Conservation (phyloP, 2,888 invertebrate genomes). For the Dynastes grantii region DNA sequence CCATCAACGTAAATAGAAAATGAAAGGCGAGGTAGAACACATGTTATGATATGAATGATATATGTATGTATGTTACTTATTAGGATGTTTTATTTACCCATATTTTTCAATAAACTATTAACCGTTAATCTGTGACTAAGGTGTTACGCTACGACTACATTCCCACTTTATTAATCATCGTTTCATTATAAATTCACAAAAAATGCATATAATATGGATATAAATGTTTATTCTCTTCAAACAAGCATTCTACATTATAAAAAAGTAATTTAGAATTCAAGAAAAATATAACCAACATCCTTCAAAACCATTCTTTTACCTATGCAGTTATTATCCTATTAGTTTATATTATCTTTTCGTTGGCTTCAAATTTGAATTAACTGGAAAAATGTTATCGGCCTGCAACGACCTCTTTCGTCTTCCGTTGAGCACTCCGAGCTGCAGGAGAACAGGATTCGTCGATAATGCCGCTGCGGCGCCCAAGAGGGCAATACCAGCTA, state of each 20-base stretch:
- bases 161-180: background rate
- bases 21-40: no score
- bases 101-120: no score
- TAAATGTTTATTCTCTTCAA: background rate
- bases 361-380: slow-evolving; percentile 42
- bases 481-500: slow-evolving; percentile 84
- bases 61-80: no score
- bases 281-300: no score
- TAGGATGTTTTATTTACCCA: no score
- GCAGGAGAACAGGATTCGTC: slow-evolving; percentile 85
- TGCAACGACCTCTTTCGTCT: slow-evolving; percentile 70
- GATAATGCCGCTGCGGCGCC: slow-evolving; percentile 86
- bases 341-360: background rate
- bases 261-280: no score
- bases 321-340: background rate
- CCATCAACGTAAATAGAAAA: no score
- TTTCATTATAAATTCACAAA: background rate
- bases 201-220: background rate
- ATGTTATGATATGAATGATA: no score
- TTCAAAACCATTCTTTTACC: no score
- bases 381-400: slow-evolving; percentile 34
- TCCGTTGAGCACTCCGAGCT: slow-evolving; percentile 83
- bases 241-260: background rate
- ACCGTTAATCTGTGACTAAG: no score
- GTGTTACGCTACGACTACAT: background rate